A percentile compares a stretch with the other conserved stretches of the same genome.
phyloP scores from a whole-genome alignment of 2,113 vertebrate genomes.

The Rhegmatorhina hoffmannsi region DNA sequence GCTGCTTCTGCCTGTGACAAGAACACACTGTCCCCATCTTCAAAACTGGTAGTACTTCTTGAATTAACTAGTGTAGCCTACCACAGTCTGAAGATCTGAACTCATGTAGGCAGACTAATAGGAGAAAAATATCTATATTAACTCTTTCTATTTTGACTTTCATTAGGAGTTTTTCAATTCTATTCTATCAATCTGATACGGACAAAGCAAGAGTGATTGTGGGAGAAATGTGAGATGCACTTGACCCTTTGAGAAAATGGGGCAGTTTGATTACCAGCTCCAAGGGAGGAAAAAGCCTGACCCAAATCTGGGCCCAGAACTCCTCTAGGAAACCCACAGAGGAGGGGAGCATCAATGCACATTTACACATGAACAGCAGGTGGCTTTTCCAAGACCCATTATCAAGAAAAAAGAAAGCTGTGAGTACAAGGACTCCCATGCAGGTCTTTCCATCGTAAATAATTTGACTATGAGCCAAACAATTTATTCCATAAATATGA shows the following conservation, averaged over 20 bases:
- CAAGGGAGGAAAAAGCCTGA: neutral
- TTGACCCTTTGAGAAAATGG: neutral
- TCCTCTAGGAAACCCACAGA: neutral
- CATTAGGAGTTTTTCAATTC: neutral
- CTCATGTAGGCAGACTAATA: neutral
- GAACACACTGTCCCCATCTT: conserved; percentile 50
- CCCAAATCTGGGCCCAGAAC: neutral
- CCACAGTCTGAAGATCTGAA: neutral
- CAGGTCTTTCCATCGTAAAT: fast-evolving
- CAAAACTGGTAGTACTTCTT: neutral
- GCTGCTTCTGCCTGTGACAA: conserved; percentile 1
- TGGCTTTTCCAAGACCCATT: neutral
- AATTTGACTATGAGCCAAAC: neutral
- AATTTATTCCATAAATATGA: fast-evolving
- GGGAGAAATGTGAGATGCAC: neutral
- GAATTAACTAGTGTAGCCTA: neutral
- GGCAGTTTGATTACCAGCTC: neutral
- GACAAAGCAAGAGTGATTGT: neutral
- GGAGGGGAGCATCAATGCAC: neutral
- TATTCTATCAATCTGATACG: neutral
- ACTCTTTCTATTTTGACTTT: neutral
- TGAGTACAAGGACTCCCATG: neutral
- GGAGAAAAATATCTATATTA: neutral
- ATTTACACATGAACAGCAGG: neutral
- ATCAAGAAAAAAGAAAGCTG: neutral